phyloP scores from a whole-genome alignment of 2,888 invertebrate genomes.

The Oegoconia quadripuncta region DNA sequence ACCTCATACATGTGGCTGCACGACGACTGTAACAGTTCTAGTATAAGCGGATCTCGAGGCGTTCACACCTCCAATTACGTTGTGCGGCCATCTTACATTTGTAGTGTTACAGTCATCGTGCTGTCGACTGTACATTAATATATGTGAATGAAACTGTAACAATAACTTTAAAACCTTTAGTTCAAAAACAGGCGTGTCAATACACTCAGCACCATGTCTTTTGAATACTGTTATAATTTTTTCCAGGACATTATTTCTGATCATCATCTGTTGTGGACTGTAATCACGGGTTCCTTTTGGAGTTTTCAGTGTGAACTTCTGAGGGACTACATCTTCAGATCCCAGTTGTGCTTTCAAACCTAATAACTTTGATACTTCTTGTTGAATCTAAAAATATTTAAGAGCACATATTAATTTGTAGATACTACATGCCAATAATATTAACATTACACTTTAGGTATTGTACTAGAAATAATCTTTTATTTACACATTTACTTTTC shows the following conservation, averaged over 20 bases:
- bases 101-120: neutral
- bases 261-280: conserved; percentile 95
- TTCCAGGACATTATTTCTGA: conserved; percentile 90
- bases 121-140: neutral
- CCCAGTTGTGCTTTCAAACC: conserved; percentile 87
- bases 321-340: conserved; percentile 78
- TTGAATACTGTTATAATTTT: conserved; percentile 95
- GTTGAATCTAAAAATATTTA: conserved; percentile 83
- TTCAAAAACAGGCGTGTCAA: conserved; percentile 99
- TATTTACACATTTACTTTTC: too few relatives aligned
- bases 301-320: conserved; percentile 92
- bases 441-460: too few relatives aligned
- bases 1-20: too few relatives aligned
- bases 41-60: too few relatives aligned
- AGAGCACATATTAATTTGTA: neutral
- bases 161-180: conserved; percentile 83
- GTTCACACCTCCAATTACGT: too few relatives aligned
- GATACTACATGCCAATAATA: too few relatives aligned
- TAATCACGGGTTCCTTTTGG: conserved; percentile 97
- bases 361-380: conserved; percentile 90
- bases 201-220: conserved; percentile 97
- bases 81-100: neutral
- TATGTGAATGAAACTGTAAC: too few relatives aligned
- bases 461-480: too few relatives aligned
- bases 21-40: too few relatives aligned